Evolutionary conservation across 2,797 vertebrate genomes (phyloP), one percentile per base, ranked within the genome.

Genomic region (Hydrophis major): DNA sequence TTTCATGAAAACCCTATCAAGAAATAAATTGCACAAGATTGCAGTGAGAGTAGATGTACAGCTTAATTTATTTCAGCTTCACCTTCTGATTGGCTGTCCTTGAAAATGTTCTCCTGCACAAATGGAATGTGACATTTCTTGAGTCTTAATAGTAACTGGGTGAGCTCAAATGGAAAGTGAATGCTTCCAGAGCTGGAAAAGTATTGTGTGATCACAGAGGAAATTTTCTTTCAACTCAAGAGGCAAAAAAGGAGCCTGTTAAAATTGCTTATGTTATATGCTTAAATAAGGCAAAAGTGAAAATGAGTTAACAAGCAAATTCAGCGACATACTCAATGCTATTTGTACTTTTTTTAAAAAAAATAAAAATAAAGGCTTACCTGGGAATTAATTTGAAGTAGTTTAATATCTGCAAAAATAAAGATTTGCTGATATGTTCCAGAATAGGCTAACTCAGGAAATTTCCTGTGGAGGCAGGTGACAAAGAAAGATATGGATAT

Each of bases 51-150:
- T 96, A 93, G 92, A 94, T 96, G 95, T 94, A 94, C 89, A 90
- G 61, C 92, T 57, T 93, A 0, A 0, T 90, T 94, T 95, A 93
- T 94, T 88, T 74, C 94, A 95, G 47, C 88, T 94, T 59, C 90
- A 89, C 63, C 92, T 92, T 96, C 95, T 88, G 22, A 74, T 89
- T 78, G 63, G 56, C 89, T 22, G 6, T 86, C 95, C 0, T 0
- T 94, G 94, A 94, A 90, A 91, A 92, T 91, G 93, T 91, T 93
- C 92, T 93, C 95, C 74, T 96, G 94, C 93, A 95, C 95, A 96
- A 96, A 96, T 96, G 96, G 94, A 96, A 96, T 86, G 53, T 96
- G 96, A 96, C 95, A 78, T 92, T 95, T 94, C 89, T 95, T 95
- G 90, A 92, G 94, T 95, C 90, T 90, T 97, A 93, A 94, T 92